Evolutionary conservation across 92 coral and sea anemone species (phyloP).

Genomic region (Zoanthus solanderi): DNA sequence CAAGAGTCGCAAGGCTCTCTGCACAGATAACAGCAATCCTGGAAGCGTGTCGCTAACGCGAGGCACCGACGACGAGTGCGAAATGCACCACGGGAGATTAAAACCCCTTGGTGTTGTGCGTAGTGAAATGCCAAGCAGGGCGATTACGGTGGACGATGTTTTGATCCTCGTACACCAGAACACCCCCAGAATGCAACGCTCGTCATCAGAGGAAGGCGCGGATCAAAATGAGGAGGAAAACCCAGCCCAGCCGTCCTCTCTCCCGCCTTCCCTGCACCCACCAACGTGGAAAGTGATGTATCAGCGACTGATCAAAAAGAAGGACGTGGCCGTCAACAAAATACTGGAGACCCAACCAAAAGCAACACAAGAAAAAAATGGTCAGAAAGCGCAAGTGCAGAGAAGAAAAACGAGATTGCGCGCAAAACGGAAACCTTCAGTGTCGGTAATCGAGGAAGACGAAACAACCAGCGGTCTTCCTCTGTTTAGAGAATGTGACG

Average conservation of each 20-base stretch:
- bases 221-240: neutral
- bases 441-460: neutral
- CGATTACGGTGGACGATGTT: neutral
- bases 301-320: conserved; percentile 3
- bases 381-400: neutral
- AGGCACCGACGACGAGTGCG: conserved; percentile 1
- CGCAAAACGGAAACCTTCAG: neutral
- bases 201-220: neutral
- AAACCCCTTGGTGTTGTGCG: conserved; percentile 24
- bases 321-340: neutral
- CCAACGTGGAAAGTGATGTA: conserved; percentile 6
- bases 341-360: neutral
- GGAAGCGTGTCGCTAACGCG: neutral
- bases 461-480: conserved; percentile 26
- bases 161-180: neutral
- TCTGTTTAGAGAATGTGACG: conserved; percentile 30
- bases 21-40: neutral
- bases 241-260: neutral
- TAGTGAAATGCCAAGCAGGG: conserved; percentile 38
- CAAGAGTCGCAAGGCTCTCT: neutral
- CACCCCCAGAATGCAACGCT: neutral
- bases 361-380: neutral
- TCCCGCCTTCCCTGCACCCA: conserved; percentile 19
- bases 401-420: neutral
- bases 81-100: neutral